These are phyloP conservation scores for Poicephalus gulielmi DNA, from an alignment of 2,113 vertebrate species.

Conservation along the genomic window DNA sequence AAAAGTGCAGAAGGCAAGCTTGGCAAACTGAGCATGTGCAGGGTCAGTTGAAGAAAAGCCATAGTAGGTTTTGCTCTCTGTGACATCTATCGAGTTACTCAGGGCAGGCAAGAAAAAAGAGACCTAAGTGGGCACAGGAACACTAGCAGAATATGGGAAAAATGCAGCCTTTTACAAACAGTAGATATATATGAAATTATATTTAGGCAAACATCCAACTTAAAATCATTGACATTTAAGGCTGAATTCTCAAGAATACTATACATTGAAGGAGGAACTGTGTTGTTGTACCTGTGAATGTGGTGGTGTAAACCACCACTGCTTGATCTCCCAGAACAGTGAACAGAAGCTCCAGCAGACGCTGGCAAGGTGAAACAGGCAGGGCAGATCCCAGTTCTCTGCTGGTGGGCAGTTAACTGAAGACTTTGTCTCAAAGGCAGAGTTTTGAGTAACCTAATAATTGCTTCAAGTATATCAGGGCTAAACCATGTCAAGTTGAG, in stretches of 20 bases:
- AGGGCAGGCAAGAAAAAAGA: background rate
- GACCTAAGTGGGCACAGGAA: background rate
- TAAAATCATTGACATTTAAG: background rate
- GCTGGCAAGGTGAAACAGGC: background rate
- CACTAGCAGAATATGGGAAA: background rate
- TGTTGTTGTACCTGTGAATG: background rate
- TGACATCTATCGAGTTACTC: background rate
- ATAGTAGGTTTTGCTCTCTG: background rate
- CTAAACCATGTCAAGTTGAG: background rate
- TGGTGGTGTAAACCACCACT: background rate
- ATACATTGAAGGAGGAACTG: background rate
- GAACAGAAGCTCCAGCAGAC: background rate
- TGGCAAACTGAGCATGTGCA: background rate
- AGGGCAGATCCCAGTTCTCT: background rate
- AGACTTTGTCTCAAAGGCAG: background rate
- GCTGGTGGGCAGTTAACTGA: background rate
- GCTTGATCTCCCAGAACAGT: background rate
- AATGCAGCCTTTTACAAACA: background rate
- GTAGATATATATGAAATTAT: background rate
- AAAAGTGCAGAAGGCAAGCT: background rate
- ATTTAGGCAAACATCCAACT: background rate
- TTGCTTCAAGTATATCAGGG: background rate
- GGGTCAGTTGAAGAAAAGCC: background rate
- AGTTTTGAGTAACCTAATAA: background rate
- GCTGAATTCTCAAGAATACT: background rate